Conservation (phyloP, 1,140 invertebrate genomes). For the Rhagoletis zephyria region DNA sequence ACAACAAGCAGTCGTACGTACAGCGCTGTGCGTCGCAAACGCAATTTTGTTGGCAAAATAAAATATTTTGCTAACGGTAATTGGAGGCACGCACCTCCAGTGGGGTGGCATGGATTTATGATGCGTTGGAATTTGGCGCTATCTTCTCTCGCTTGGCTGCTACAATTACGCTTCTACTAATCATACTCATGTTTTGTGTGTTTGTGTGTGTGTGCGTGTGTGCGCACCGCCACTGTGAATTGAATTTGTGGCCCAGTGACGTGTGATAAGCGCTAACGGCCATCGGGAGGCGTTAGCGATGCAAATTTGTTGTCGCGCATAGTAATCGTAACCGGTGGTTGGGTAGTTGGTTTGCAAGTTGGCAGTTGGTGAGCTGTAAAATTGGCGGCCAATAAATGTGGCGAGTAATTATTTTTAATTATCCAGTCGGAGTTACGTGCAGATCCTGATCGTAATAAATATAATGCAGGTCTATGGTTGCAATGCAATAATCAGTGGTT, state of each 20-base stretch:
- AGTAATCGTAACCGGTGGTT: neutral
- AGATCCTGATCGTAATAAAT: neutral
- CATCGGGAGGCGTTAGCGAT: neutral
- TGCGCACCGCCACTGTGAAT: neutral
- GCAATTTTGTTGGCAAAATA: neutral
- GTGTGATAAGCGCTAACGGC: slow-evolving; percentile 43
- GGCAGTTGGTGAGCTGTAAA: neutral
- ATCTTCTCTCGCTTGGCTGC: neutral
- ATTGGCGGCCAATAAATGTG: neutral
- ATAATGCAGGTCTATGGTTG: too few relatives aligned
- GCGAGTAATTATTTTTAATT: slow-evolving; percentile 38
- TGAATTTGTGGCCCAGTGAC: slow-evolving; percentile 26
- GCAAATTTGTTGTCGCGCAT: neutral
- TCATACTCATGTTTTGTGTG: too few relatives aligned
- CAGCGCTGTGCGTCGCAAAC: neutral
- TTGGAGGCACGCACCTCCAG: neutral
- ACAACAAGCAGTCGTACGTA: neutral
- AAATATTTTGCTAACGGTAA: slow-evolving; percentile 28
- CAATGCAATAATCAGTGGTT: too few relatives aligned
- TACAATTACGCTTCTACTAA: neutral
- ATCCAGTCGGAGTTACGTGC: slow-evolving; percentile 13
- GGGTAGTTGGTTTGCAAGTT: neutral
- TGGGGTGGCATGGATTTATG: neutral
- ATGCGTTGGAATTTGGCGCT: neutral
- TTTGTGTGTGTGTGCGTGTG: neutral